phyloP scores from a whole-genome alignment of 37 sponge, comb jelly and placozoan species.

The Halichondria panicea region DNA sequence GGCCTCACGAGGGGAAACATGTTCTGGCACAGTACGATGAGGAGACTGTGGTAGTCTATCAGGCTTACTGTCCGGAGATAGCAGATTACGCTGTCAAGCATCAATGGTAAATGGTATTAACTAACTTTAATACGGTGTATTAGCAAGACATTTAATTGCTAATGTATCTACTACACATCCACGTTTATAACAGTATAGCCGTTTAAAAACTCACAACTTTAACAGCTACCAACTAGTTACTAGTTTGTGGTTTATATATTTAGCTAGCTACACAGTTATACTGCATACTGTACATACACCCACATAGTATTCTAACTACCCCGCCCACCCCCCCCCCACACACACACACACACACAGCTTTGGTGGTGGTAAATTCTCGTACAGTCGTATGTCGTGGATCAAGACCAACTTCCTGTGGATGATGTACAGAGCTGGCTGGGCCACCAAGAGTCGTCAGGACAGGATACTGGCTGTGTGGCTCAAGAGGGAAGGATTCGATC shows the following conservation, averaged over 20 bases:
- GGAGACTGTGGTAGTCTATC: slow-evolving; percentile 67
- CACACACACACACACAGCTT: slow-evolving; percentile 60
- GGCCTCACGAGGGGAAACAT: slow-evolving; percentile 70
- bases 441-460: slow-evolving; percentile 60
- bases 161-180: no score
- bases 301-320: no score
- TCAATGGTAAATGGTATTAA: slow-evolving; percentile 54
- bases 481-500: slow-evolving; percentile 60
- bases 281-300: no score
- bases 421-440: slow-evolving; percentile 84
- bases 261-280: no score
- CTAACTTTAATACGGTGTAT: no score
- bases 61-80: slow-evolving; percentile 72
- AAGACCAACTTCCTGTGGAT: slow-evolving; percentile 91
- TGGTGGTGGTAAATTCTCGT: slow-evolving; percentile 73
- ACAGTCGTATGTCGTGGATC: slow-evolving; percentile 84
- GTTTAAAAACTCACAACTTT: no score
- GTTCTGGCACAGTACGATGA: slow-evolving; percentile 81
- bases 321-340: no score
- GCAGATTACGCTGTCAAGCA: slow-evolving; percentile 64
- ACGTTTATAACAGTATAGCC: no score
- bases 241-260: no score
- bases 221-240: no score
- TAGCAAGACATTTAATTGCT: no score
- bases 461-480: slow-evolving; percentile 74